phyloP scores from a whole-genome alignment of 2,113 vertebrate species.

The Labeo rohita region DNA sequence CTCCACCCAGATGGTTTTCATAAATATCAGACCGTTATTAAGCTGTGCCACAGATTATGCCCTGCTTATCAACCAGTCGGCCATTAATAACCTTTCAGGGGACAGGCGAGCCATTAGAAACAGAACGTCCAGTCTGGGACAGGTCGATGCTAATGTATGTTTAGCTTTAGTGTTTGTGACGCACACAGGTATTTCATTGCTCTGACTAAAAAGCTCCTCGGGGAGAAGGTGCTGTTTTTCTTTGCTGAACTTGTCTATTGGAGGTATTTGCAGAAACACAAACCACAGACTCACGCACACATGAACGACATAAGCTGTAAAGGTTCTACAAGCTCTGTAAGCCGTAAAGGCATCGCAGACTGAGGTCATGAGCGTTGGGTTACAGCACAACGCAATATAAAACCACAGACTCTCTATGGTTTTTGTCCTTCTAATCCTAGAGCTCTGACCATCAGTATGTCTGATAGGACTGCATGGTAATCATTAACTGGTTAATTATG shows the following conservation, averaged over 20 bases:
- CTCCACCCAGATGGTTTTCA: constrained; percentile 71
- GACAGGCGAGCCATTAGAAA: constrained; percentile 39
- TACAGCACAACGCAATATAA: constrained; percentile 21
- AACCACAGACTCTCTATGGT: not conserved
- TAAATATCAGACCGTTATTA: constrained; percentile 73
- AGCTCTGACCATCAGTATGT: not conserved
- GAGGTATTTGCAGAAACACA: constrained; percentile 41
- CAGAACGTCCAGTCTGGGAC: constrained; percentile 34
- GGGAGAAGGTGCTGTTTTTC: constrained; percentile 59
- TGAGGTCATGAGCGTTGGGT: constrained; percentile 34
- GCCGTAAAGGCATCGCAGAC: constrained; percentile 17
- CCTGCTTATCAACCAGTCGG: constrained; percentile 61
- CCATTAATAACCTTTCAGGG: constrained; percentile 58
- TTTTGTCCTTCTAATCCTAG: not conserved
- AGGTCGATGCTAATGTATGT: constrained; percentile 53
- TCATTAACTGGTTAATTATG: not conserved
- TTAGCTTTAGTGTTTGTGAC: constrained; percentile 57
- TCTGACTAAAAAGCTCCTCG: constrained; percentile 16
- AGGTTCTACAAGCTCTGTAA: constrained; percentile 27
- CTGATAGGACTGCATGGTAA: not conserved
- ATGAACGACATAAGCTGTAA: constrained; percentile 14
- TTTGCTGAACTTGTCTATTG: constrained; percentile 56
- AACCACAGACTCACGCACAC: not conserved
- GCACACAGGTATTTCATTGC: constrained; percentile 54
- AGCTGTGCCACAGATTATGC: constrained; percentile 65